phyloP scores from a whole-genome alignment of 30 jellyfish, hydroid and myxozoan species.

The Hydractinia symbiolongicarpus region DNA sequence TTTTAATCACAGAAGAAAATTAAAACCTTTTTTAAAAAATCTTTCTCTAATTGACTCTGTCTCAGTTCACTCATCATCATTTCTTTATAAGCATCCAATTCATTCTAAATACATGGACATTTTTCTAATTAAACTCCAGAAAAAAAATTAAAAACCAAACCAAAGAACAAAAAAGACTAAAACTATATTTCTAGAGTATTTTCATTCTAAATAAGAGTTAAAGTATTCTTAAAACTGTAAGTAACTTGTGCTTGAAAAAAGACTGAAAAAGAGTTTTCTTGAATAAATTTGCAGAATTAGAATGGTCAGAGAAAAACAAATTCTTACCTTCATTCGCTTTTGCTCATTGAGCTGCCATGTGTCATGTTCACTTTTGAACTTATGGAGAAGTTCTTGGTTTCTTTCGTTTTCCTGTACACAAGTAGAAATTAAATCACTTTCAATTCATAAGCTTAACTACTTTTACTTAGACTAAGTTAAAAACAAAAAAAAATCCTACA shows the following conservation, averaged over 20 bases:
- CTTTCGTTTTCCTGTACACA: conserved; percentile 8
- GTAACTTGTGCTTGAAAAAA: no score
- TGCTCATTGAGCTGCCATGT: conserved; percentile 17
- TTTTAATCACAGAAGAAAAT: not conserved
- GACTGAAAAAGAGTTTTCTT: no score
- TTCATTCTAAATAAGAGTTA: not conserved
- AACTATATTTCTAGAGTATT: not conserved
- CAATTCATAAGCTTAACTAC: no score
- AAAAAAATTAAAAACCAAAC: not conserved
- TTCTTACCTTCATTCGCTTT: conserved; percentile 20
- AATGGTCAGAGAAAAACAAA: no score
- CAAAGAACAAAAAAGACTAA: not conserved
- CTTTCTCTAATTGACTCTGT: conserved; percentile 50
- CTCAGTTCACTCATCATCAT: conserved; percentile 66
- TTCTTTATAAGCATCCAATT: conserved; percentile 46
- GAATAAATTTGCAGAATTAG: no score
- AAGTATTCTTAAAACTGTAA: no score
- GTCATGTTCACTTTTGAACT: conserved; percentile 15
- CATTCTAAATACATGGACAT: conserved; percentile 27
- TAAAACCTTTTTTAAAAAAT: conserved; percentile 49
- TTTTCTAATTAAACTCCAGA: not conserved
- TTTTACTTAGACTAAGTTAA: no score
- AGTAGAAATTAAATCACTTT: no score
- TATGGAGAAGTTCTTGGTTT: conserved; percentile 1
- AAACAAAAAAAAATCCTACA: not conserved